Base-by-base conservation (phyloP, 2,888 invertebrate species). In the Neoscelio sp. region DNA sequence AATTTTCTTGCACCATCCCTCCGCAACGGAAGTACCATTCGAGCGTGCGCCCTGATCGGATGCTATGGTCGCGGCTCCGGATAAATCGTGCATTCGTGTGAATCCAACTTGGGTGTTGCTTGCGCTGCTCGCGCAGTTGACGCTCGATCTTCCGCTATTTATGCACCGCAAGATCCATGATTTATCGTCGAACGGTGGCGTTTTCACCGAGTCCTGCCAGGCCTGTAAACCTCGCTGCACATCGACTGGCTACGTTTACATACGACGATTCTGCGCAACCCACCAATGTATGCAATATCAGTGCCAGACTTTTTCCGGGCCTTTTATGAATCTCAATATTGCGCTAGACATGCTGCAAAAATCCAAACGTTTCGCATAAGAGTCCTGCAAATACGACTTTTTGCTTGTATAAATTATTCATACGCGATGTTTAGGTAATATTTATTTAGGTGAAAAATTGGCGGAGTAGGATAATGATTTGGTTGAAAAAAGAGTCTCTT, bases 121-220 rank as follows among this genome's bases (percentile, higher is more conserved):
- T 58, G 54, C 60, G 44, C 46, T 56, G 38, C 56, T 58, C 38
- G 74, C 67, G 20, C 42, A 30, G 67, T 73, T 80, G 67, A 56
- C 79, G 78, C 81, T 67, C 73, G 80, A 82, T 84, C 82, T 80
- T 76, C 65, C 77, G 65, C 80, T 80, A 74, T 84, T 83, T 82
- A 82, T 82, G 81, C 83, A 67, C 77, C 54, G 74, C 67, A 48
- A 80, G 81, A 81, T 73, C 71, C 80, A 73, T 82, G 82, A 83
- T 83, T 82, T 82, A 84, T 81, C 78, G 75, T 13, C 33, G 35
- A 20, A 44, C 64, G 52, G 40, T 76, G 62, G 48, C 68, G 28
- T 62, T 76, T 68, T 52, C 76, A 46, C 10, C 42, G 67, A 46
- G 35, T 46, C 42, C 46, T 58, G 46, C 50, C 62, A 44, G 62